Evolutionary conservation across 1,140 invertebrate genomes (phyloP).

Genomic region (Diachasmimorpha longicaudata): DNA sequence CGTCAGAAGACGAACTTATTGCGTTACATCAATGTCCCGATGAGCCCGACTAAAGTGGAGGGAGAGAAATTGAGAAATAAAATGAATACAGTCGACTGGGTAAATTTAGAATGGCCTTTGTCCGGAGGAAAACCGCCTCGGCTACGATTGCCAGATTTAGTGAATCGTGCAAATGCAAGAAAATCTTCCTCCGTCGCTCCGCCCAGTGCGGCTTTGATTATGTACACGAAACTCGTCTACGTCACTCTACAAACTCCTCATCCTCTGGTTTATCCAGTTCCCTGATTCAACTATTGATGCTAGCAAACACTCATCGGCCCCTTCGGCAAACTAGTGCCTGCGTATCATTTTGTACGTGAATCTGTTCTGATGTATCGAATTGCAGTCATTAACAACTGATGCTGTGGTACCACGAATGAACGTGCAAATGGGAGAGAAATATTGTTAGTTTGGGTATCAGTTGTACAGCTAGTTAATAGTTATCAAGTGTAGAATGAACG

Average conservation of each 20-base stretch:
- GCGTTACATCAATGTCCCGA: background rate
- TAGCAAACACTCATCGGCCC: background rate
- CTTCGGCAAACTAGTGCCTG: background rate
- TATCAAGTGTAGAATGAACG: background rate
- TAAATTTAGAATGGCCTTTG: too few species aligned
- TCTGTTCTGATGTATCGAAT: background rate
- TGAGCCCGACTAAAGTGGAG: too few species aligned
- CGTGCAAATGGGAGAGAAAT: background rate
- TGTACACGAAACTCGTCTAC: background rate
- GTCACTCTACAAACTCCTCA: conserved; percentile 1
- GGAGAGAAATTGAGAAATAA: too few species aligned
- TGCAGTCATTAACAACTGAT: background rate
- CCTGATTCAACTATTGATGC: background rate
- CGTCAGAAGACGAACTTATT: background rate
- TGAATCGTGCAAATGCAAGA: background rate
- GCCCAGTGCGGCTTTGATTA: conserved; percentile 20
- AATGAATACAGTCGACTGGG: too few species aligned
- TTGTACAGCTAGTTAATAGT: background rate
- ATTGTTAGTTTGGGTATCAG: background rate
- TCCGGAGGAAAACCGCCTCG: background rate
- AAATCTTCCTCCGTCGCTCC: conserved; percentile 21
- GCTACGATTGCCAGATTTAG: background rate
- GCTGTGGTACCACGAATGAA: background rate
- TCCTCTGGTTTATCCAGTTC: background rate
- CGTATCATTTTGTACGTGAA: background rate